Evolutionary conservation across 2,797 vertebrate species (phyloP).

Genomic region (Ctenosaura bakeri): DNA sequence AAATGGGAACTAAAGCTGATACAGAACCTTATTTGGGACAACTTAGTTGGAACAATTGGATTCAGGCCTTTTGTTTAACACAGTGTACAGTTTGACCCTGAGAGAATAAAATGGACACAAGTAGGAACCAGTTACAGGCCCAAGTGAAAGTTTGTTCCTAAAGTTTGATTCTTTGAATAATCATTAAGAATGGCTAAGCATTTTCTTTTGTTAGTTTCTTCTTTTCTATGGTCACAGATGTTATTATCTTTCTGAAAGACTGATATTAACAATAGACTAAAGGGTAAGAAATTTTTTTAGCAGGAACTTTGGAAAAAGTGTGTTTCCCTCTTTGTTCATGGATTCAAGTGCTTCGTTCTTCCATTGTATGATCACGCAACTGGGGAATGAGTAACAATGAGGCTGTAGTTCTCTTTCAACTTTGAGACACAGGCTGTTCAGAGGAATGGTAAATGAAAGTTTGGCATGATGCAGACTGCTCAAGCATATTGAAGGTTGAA

Average conservation of each 20-base stretch:
- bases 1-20: background rate
- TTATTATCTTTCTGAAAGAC: slow-evolving; percentile 68
- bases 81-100: background rate
- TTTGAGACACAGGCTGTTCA: slow-evolving; percentile 24
- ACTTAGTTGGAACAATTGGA: too few species aligned
- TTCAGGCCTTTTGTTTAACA: background rate
- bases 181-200: slow-evolving; percentile 68
- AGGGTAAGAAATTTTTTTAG: slow-evolving; percentile 68
- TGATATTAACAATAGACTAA: slow-evolving; percentile 52
- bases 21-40: background rate
- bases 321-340: slow-evolving; percentile 61
- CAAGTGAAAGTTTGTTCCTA: slow-evolving; percentile 46
- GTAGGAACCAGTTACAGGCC: slow-evolving; percentile 31
- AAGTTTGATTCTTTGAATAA: slow-evolving; percentile 66
- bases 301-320: slow-evolving; percentile 45
- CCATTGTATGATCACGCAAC: slow-evolving; percentile 24
- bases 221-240: slow-evolving; percentile 54
- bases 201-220: slow-evolving; percentile 55
- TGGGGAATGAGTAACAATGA: slow-evolving; percentile 11
- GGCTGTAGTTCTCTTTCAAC: slow-evolving; percentile 55
- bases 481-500: slow-evolving; percentile 5
- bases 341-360: slow-evolving; percentile 57
- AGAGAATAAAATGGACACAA: slow-evolving; percentile 29
- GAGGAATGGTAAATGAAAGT: slow-evolving; percentile 56
- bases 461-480: slow-evolving; percentile 50